A percentile compares a stretch with the other conserved stretches of the same genome.
Conservation (phyloP, 2,797 vertebrate species). For the Kryptopterus vitreolus region DNA sequence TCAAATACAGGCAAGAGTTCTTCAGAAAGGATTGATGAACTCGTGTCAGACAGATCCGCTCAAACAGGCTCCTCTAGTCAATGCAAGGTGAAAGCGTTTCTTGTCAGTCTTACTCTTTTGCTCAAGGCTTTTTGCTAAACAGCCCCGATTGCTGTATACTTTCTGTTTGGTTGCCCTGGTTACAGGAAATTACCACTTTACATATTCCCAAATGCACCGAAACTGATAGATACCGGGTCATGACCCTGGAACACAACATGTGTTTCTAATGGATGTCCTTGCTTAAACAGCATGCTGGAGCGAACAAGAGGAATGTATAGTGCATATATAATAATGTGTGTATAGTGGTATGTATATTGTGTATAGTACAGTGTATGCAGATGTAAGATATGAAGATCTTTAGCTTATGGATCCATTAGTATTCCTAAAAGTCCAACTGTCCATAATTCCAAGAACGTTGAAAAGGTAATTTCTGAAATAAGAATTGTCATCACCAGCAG, state of each 20-base stretch:
- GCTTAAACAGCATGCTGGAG: slow-evolving; percentile 34
- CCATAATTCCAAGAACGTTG: not conserved
- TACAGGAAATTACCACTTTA: slow-evolving; percentile 49
- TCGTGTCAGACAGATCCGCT: not conserved
- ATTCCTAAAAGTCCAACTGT: not conserved
- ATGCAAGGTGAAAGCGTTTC: not conserved
- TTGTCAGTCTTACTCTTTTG: slow-evolving; percentile 8
- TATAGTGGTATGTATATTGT: not conserved
- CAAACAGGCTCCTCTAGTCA: slow-evolving; percentile 27
- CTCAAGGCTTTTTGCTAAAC: not conserved
- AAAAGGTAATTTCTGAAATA: no score
- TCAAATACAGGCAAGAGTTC: not conserved
- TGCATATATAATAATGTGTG: slow-evolving; percentile 7
- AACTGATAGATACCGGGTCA: slow-evolving; percentile 33
- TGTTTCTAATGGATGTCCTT: slow-evolving; percentile 50
- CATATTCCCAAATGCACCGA: slow-evolving; percentile 12
- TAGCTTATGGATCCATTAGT: slow-evolving; percentile 11
- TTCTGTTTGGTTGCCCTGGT: slow-evolving; percentile 39
- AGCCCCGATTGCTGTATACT: not conserved
- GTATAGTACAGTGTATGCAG: not conserved
- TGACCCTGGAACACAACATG: slow-evolving; percentile 46
- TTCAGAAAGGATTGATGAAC: not conserved
- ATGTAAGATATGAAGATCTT: not conserved
- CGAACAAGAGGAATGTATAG: slow-evolving; percentile 31
- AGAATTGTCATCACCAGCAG: slow-evolving; percentile 33